Percentiles rank a stretch among this genome's conserved stretches.
phyloP scores from a whole-genome alignment of 2,888 invertebrate genomes.

The Lasioglossum marginatum region DNA sequence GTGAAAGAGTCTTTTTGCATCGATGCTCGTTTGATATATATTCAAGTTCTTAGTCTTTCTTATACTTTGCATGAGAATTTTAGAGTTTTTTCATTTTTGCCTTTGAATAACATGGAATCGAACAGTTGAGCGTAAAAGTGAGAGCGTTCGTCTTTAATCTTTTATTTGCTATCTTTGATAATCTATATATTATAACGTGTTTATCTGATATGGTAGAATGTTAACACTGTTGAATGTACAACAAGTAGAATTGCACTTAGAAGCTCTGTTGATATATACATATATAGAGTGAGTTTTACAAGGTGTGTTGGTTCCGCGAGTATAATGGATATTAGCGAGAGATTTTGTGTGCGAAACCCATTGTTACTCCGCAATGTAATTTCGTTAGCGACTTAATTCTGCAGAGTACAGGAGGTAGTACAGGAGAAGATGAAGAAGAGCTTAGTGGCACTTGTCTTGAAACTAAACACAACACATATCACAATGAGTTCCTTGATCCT shows the following conservation, averaged over 20 bases:
- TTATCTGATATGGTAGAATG: conserved; percentile 15
- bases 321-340: conserved; percentile 62
- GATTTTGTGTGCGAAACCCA: conserved; percentile 48
- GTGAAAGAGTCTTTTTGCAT: conserved; percentile 25
- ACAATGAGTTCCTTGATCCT: conserved; percentile 84
- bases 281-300: not conserved
- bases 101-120: not conserved
- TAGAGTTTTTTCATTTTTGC: not conserved
- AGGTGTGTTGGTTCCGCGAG: conserved; percentile 31
- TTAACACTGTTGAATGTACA: conserved; percentile 37
- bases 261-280: conserved; percentile 4
- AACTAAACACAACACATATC: conserved; percentile 85
- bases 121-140: not conserved
- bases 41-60: conserved; percentile 14
- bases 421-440: conserved; percentile 86
- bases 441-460: conserved; percentile 83
- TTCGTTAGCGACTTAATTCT: conserved; percentile 71
- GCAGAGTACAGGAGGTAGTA: conserved; percentile 87
- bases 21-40: conserved; percentile 18
- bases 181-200: conserved; percentile 21
- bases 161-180: not conserved
- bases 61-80: conserved; percentile 41
- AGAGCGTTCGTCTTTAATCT: not conserved
- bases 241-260: conserved; percentile 55
- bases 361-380: conserved; percentile 60